Base-by-base conservation (phyloP, 2,888 invertebrate species). In the Agriopis leucophaearia region DNA sequence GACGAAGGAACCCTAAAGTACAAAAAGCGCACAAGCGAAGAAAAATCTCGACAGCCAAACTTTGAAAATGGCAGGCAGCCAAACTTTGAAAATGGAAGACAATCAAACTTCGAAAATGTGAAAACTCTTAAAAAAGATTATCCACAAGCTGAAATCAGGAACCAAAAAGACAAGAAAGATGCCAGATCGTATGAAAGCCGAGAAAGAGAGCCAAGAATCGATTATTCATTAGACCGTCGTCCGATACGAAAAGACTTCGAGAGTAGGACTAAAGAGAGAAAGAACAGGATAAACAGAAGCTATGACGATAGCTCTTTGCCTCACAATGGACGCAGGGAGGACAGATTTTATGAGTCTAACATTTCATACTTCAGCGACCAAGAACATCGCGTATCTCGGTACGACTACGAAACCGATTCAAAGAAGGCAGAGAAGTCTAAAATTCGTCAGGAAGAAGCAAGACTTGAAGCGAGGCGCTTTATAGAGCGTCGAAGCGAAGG, bases 371-470 rank as follows among this genome's bases (percentile, higher is more conserved):
- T 94, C 78, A 88, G 91, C 75, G 92, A 91, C 71, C 90, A 92
- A 81, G 91, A 91, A 72, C 80, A 88, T 66, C 87, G 88, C 40
- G 83, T 87, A 8, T 94, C 91, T 7, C 84, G 90, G 50, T 94
- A 92, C 72, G 94, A 93, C 81, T 89, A 94, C 72, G 94, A 94
- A 78, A 94, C 94, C 9, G 94, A 94, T 81, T 94, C 94, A 0
- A 94, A 94, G 71, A 94, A 94, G 80, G 94, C 94, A 2, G 94
- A 94, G 66, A 94, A 94, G 72, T 90, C 91, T 35, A 94, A 94
- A 77, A 90, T 93, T 60, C 88, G 93, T 18, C 93, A 93, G 72
- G 94, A 94, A 76, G 94, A 94, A 79, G 92, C 92, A 4, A 84
- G 92, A 57, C 81, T 93, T 40, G 94, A 94, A 78, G 88, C 90